Evolutionary conservation across 37 sponge, comb jelly and placozoan genomes (phyloP), one percentile per base, ranked within the genome.

Genomic region (Eunapius fragilis): DNA sequence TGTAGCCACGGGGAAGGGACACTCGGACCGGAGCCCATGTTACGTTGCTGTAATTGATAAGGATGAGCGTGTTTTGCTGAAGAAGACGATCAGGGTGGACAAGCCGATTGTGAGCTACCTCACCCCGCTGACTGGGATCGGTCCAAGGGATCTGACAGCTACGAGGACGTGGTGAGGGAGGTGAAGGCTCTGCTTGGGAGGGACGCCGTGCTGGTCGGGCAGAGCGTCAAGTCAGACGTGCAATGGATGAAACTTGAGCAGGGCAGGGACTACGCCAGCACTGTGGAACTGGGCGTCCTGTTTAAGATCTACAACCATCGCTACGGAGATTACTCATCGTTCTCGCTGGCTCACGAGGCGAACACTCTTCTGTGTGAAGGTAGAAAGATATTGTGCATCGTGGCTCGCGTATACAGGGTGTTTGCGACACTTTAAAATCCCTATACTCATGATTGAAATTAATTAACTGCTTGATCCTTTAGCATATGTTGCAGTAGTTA

Each of bases 1-100:
- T 32, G 86, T 85, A 10, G 78, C 86, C 31, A 85, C 86, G 22
- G 86, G 86, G 24, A 3, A 12, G 1, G 35, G 86, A 67, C 86
- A 85, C 34, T 78, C 71, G 23, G 34, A 45, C 2, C 28, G 28
- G 12, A n/a, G 36, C 31, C 67, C 74, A 1, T 47, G 68, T 23
- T 23, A 36, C 25, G 76, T 84, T 12, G 84, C 75, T 49, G 84
- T 84, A 11, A 58, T 84, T 5, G 86, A 85, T 26, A 4, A 85
- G 24, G 37, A 38, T n/a, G 86, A 84, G 13, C 31, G 76, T 28
- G 75, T 74, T 26, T 38, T 85, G 26, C 77, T 33, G n/a, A n/a
- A n/a, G n/a, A n/a, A n/a, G n/a, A n/a, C n/a, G n/a, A n/a, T n/a
- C n/a, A n/a, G n/a, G n/a, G n/a, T n/a, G n/a, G n/a, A n/a, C n/a